Percentiles rank a stretch among this genome's conserved stretches.
Conservation (phyloP, 2,797 vertebrate genomes). For the Phalanger gymnotis region DNA sequence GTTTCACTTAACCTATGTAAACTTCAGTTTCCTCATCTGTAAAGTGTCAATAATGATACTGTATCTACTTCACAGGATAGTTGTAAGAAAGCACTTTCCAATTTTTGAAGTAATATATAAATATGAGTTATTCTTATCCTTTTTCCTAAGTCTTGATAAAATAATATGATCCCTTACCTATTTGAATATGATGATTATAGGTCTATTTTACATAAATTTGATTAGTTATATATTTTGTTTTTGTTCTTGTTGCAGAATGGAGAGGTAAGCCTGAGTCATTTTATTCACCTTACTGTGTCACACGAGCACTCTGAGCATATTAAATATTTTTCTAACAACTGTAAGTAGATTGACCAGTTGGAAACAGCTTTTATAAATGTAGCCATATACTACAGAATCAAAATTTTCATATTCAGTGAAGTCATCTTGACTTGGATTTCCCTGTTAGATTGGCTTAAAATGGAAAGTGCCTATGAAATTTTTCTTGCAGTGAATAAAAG, state of each 20-base stretch:
- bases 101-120: not conserved
- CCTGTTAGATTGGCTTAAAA: not conserved
- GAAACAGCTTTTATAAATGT: not conserved
- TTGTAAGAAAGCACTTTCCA: not conserved
- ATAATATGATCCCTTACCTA: not conserved
- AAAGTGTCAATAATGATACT: not conserved
- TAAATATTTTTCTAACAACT: slow-evolving; percentile 55
- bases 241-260: slow-evolving; percentile 89
- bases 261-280: slow-evolving; percentile 87
- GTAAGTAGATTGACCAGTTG: slow-evolving; percentile 67
- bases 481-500: not conserved
- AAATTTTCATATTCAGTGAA: not conserved
- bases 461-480: not conserved
- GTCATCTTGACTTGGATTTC: slow-evolving; percentile 12
- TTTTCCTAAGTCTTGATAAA: not conserved
- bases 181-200: not conserved
- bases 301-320: slow-evolving; percentile 70
- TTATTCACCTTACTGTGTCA: slow-evolving; percentile 83
- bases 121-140: not conserved
- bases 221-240: slow-evolving; percentile 11
- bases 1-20: not conserved
- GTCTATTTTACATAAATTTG: not conserved
- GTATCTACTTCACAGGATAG: not conserved
- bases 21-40: not conserved
- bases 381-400: not conserved